A percentile compares a stretch with the other conserved stretches of the same genome.
phyloP scores from a whole-genome alignment of 2,888 invertebrate genomes.

The Hipparchia sbordonii region DNA sequence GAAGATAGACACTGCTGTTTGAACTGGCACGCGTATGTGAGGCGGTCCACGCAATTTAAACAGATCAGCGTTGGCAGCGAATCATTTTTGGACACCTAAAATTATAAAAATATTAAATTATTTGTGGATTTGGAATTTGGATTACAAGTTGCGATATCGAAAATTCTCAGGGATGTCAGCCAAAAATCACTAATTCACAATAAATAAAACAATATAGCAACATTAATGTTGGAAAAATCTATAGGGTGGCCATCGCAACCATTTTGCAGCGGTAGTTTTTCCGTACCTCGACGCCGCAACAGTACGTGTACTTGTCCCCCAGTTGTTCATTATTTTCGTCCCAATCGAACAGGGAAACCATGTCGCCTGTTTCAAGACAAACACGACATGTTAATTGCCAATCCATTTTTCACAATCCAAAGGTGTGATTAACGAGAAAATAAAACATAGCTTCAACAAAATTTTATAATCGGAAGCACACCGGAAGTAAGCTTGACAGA shows the following conservation, averaged over 20 bases:
- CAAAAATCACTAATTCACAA: conserved; percentile 66
- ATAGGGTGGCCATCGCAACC: conserved; percentile 83
- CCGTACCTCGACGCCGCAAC: conserved; percentile 77
- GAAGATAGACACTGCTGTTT: conserved; percentile 77
- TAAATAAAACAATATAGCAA: conserved; percentile 76
- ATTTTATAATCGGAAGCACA: conserved; percentile 61
- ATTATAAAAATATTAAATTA: conserved; percentile 23
- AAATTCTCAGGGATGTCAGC: conserved; percentile 71
- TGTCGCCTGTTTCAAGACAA: conserved; percentile 77
- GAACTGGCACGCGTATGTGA: conserved; percentile 77
- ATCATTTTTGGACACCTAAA: conserved; percentile 72
- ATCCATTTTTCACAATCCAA: conserved; percentile 65
- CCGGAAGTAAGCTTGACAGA: conserved; percentile 57
- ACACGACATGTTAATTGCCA: conserved; percentile 81
- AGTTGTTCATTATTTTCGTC: conserved; percentile 82
- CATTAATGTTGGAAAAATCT: conserved; percentile 76
- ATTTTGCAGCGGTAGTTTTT: conserved; percentile 77
- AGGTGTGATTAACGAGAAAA: conserved; percentile 42
- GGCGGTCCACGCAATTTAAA: conserved; percentile 74
- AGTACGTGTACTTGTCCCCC: conserved; percentile 75
- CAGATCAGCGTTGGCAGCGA: conserved; percentile 77
- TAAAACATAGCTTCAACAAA: conserved; percentile 51
- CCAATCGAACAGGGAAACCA: conserved; percentile 81
- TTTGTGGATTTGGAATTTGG: conserved; percentile 8
- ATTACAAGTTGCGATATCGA: conserved; percentile 40